These are phyloP conservation scores for Ursus arctos DNA, from an alignment of 2,113 vertebrate species.

Conservation along the genomic window DNA sequence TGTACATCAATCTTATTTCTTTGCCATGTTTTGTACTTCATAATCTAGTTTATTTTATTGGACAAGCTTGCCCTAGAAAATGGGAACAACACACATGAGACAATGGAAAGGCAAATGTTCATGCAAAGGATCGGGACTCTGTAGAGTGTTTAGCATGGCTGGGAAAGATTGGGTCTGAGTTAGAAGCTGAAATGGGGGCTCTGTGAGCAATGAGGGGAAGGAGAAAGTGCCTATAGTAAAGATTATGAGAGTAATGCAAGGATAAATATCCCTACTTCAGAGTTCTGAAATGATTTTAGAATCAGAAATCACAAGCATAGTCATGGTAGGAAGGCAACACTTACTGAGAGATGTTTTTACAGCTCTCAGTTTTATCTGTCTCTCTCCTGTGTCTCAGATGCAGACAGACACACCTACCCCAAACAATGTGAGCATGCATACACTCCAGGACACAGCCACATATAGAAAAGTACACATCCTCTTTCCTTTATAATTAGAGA, in stretches of 20 bases:
- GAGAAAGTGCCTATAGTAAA: not conserved
- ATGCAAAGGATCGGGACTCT: not conserved
- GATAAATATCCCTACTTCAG: not conserved
- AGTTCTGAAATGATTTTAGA: slow-evolving; percentile 39
- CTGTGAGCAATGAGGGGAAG: not conserved
- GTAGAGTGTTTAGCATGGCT: not conserved
- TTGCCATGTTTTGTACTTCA: not conserved
- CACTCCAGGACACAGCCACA: no score
- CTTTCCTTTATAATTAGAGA: slow-evolving; percentile 48
- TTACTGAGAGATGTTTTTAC: not conserved
- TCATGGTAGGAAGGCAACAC: not conserved
- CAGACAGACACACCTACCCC: not conserved
- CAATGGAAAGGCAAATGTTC: not conserved
- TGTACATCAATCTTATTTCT: not conserved
- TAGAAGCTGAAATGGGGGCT: not conserved
- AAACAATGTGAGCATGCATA: not conserved
- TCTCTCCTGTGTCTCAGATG: not conserved
- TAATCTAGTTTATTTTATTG: slow-evolving; percentile 34
- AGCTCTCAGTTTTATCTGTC: not conserved
- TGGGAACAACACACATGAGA: not conserved
- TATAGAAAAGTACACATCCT: not conserved
- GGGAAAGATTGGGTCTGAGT: not conserved
- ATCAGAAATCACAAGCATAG: not conserved
- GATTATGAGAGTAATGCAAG: not conserved
- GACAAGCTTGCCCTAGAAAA: slow-evolving; percentile 10